phyloP scores from a whole-genome alignment of 1,140 invertebrate species.

The Drosophila tani region DNA sequence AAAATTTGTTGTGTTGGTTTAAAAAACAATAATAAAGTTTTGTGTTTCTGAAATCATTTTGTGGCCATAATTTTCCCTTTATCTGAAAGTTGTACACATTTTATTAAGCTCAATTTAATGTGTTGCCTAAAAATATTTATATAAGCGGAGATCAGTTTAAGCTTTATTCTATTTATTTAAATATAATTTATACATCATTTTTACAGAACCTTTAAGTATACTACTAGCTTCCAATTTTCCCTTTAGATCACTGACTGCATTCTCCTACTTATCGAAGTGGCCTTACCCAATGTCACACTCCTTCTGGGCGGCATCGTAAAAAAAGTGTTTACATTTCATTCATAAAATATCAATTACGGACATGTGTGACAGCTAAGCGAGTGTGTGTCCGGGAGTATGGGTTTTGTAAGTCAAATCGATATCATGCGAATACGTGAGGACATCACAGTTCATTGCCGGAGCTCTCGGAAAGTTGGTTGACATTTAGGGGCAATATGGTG shows the following conservation, averaged over 20 bases:
- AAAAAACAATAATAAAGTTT: conserved; percentile 7
- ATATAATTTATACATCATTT: not conserved
- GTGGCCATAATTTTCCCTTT: not conserved
- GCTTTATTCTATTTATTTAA: not conserved
- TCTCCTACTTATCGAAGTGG: conserved; percentile 5
- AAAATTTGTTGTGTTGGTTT: not conserved
- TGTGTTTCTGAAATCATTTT: conserved; percentile 1
- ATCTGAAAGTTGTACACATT: not conserved
- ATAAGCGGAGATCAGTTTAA: no score
- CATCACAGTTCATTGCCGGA: conserved; percentile 78
- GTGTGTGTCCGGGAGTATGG: conserved; percentile 43
- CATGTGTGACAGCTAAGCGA: conserved; percentile 76
- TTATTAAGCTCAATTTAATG: not conserved
- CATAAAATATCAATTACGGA: conserved; percentile 82
- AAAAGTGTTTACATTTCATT: conserved; percentile 82
- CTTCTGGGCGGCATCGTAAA: conserved; percentile 56
- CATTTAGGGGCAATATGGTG: conserved; percentile 76
- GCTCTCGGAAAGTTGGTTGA: conserved; percentile 50
- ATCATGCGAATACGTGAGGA: conserved; percentile 81
- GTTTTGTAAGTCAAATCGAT: conserved; percentile 80
- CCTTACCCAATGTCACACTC: conserved; percentile 5
- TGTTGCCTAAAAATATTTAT: not conserved
- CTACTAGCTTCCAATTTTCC: not conserved
- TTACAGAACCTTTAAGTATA: no score
- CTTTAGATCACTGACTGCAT: not conserved